phyloP scores from a whole-genome alignment of 2,888 invertebrate genomes.

The Gymnoscelis rufifasciata region DNA sequence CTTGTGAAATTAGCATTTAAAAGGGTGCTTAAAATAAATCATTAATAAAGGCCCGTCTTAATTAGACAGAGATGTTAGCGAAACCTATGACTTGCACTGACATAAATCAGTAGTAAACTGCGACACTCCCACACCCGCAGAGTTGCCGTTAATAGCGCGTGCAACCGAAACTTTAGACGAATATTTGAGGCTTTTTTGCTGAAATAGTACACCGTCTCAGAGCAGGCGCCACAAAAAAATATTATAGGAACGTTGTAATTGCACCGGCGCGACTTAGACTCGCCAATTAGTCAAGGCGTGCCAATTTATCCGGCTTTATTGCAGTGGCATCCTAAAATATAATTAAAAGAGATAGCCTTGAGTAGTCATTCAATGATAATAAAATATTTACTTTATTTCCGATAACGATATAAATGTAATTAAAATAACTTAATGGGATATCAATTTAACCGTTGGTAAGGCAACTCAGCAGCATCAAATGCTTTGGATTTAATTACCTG shows the following conservation, averaged over 20 bases:
- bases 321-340: conserved; percentile 40
- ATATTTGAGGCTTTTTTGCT: conserved; percentile 60
- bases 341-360: conserved; percentile 39
- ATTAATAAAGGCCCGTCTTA: conserved; percentile 60
- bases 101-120: conserved; percentile 74
- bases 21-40: conserved; percentile 45
- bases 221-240: conserved; percentile 60
- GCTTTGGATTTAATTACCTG: conserved; percentile 69
- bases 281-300: conserved; percentile 48
- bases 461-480: conserved; percentile 54
- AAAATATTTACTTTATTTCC: conserved; percentile 44
- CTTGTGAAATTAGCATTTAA: conserved; percentile 34
- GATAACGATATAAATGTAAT: conserved; percentile 42
- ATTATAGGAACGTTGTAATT: conserved; percentile 43
- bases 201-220: conserved; percentile 51
- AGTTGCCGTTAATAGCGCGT: conserved; percentile 75
- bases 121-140: conserved; percentile 70
- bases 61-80: conserved; percentile 70
- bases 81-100: conserved; percentile 51
- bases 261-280: conserved; percentile 43
- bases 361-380: conserved; percentile 45
- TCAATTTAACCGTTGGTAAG: conserved; percentile 55
- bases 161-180: conserved; percentile 70
- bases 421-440: conserved; percentile 56
- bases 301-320: conserved; percentile 42